A percentile compares a stretch with the other conserved stretches of the same genome.
Evolutionary conservation across 2,888 invertebrate genomes (phyloP).

Genomic region (Gisinianus flammeolus): DNA sequence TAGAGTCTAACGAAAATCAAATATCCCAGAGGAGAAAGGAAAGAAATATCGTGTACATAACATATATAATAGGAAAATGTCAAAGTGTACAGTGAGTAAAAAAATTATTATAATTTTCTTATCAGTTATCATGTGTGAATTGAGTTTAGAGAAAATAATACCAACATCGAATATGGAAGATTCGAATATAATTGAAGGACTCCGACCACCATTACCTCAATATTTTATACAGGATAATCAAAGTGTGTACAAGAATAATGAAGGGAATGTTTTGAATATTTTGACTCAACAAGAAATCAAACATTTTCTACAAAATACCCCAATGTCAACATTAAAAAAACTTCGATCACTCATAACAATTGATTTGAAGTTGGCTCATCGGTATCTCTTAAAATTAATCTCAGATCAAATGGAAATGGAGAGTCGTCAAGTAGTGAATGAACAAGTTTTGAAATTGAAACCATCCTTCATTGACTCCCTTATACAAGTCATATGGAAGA

Average conservation of each 20-base stretch:
- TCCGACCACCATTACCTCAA: not conserved
- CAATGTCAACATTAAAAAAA: not conserved
- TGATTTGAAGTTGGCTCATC: not conserved
- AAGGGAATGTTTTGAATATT: not conserved
- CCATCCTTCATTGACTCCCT: not conserved
- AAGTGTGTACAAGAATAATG: not conserved
- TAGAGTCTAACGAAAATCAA: too few relatives aligned
- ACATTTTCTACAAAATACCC: not conserved
- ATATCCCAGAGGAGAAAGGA: too few relatives aligned
- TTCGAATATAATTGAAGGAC: not conserved
- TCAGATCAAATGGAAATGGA: not conserved
- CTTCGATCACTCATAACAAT: not conserved
- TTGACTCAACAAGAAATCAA: not conserved
- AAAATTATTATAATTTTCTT: not conserved
- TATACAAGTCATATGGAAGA: not conserved
- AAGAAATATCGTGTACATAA: too few relatives aligned
- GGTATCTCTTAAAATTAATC: not conserved
- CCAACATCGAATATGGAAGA: not conserved
- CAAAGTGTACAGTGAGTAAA: not conserved
- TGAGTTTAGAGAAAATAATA: not conserved
- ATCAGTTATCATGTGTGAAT: not conserved
- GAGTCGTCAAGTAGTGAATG: not conserved
- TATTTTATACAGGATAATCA: not conserved
- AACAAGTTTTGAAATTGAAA: too few relatives aligned
- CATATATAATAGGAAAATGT: not conserved